Conservation (phyloP, 2,113 vertebrate genomes). For the Lathamus discolor region DNA sequence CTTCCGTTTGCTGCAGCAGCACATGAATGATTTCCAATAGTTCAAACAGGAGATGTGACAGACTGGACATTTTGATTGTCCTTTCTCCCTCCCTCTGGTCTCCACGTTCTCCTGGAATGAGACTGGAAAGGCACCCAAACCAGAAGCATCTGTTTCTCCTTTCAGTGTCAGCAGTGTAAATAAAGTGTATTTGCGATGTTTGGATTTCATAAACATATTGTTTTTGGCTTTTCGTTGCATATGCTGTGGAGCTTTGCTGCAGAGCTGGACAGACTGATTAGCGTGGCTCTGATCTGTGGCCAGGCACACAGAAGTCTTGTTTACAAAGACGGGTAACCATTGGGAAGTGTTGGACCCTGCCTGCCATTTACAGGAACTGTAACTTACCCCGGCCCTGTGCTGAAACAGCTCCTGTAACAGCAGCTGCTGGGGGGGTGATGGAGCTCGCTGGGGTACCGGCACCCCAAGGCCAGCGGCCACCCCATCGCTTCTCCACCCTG, state of each 20-base stretch:
- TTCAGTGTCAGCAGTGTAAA: background rate
- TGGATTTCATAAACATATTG: background rate
- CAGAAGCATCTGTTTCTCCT: slow-evolving; percentile 29
- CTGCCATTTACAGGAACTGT: background rate
- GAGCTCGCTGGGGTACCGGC: background rate
- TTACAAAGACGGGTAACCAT: background rate
- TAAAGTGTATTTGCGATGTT: background rate
- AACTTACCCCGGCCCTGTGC: background rate
- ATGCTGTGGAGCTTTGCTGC: background rate
- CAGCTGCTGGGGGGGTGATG: background rate
- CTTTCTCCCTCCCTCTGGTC: background rate
- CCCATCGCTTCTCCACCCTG: background rate
- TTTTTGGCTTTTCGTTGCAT: background rate
- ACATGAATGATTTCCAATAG: too few species aligned
- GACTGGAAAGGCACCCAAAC: background rate
- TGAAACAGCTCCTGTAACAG: background rate
- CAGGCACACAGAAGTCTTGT: slow-evolving; percentile 22
- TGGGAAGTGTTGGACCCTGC: background rate
- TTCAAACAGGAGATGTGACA: background rate
- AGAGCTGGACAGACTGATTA: background rate
- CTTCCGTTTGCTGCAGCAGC: background rate
- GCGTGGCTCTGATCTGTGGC: background rate
- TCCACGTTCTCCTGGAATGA: background rate
- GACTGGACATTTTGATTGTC: accelerated
- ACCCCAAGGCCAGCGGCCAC: background rate